Base-by-base conservation (phyloP, 1,140 invertebrate species). In the Chionoecetes opilio region DNA sequence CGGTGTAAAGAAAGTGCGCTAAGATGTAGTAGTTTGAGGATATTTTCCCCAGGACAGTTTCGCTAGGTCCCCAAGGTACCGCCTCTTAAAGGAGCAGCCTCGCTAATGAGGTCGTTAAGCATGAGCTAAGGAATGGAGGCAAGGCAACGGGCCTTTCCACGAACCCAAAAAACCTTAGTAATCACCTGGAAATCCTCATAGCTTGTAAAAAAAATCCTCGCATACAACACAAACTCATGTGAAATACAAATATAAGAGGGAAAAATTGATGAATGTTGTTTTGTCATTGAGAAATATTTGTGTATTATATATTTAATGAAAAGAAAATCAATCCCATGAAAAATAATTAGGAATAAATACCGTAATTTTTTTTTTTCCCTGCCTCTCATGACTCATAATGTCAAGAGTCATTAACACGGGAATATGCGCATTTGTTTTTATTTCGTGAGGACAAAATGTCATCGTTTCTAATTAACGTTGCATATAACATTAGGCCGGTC, bases 111-210 rank as follows among this genome's bases (percentile, higher is more conserved):
- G 63, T 75, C 63, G n/a, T 75, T 75, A 75, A 75, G 63, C 63
- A 75, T 75, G 63, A 75, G 63, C 63, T 26, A 75, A 75, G 63
- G 63, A 75, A 75, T 75, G 63, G 63, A 26, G 63, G 63, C 63
- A 26, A 5, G 63, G 63, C n/a, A 75, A 75, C 63, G 63, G 0
- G 34, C 86, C 35, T n/a, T 34, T 14, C 32, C 86, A 75, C n/a
- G 26, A 17, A 75, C 63, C 53, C 63, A n/a, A 75, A 75, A 75
- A 26, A 75, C 63, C 63, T 75, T 75, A 75, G 63, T 75, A 75
- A 75, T 75, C 21, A n/a, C 63, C 63, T 53, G n/a, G n/a, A 75
- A 26, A 75, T 26, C 63, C 63, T 75, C 63, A 75, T 75, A n/a
- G 21, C 21, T 26, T 21, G 21, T n/a, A 26, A 75, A 21, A 75